Percentiles rank a stretch among this genome's conserved stretches.
phyloP scores from a whole-genome alignment of 2,113 vertebrate species.

The Actenoides lindsayi region DNA sequence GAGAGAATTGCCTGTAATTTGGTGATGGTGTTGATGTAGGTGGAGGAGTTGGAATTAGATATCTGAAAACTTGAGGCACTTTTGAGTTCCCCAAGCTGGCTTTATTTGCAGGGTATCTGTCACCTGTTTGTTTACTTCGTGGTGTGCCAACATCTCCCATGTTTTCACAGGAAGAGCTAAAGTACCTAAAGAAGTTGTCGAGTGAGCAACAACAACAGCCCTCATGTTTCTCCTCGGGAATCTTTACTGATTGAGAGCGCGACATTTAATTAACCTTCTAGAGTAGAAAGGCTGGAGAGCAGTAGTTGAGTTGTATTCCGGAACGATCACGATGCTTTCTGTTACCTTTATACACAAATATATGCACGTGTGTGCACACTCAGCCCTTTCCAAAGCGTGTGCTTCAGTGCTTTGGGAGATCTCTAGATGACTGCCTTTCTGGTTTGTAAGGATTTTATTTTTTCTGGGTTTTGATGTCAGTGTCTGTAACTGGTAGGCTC shows the following conservation, averaged over 20 bases:
- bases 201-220: neutral
- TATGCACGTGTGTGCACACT: rapidly evolving
- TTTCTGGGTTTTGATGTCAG: neutral
- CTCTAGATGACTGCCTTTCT: neutral
- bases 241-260: neutral
- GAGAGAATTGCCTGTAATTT: neutral
- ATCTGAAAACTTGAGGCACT: neutral
- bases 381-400: neutral
- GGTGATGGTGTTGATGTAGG: neutral
- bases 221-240: neutral
- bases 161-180: neutral
- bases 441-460: neutral
- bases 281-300: neutral
- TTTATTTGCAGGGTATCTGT: neutral
- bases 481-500: neutral
- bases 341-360: neutral
- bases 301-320: neutral
- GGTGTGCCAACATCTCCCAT: neutral
- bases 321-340: neutral
- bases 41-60: neutral
- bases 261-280: neutral
- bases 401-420: neutral
- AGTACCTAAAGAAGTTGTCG: neutral
- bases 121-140: neutral
- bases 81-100: neutral